These are phyloP conservation scores for Tor tambroides DNA, from an alignment of 2,113 vertebrate species.

Conservation along the genomic window DNA sequence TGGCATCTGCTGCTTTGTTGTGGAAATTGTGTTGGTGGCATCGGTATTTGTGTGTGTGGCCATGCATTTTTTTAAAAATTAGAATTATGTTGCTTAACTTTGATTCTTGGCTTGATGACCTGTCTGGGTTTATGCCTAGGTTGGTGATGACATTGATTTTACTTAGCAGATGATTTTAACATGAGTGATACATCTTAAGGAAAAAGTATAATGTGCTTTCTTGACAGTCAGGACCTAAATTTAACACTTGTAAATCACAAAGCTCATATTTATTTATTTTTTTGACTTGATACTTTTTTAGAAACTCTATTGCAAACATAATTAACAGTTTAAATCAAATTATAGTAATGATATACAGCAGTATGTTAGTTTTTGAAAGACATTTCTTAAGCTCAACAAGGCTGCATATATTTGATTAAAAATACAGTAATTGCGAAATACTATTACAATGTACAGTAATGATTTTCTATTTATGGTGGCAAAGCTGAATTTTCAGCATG, in stretches of 20 bases:
- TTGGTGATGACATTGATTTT: neutral
- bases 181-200: neutral
- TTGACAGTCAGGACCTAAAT: neutral
- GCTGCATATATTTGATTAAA: neutral
- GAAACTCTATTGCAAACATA: neutral
- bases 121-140: neutral
- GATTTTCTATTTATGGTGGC: no score
- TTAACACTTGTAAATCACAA: neutral
- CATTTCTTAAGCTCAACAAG: neutral
- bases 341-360: neutral
- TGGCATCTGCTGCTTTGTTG: conserved; percentile 9
- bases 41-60: neutral
- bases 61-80: neutral
- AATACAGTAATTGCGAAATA: neutral
- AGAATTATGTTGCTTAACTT: neutral
- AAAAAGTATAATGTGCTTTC: neutral
- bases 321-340: neutral
- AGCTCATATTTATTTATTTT: neutral
- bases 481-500: neutral
- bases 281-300: no score
- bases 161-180: neutral
- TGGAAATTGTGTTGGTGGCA: neutral
- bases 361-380: no score
- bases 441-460: neutral
- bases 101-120: neutral